Base-by-base conservation (phyloP, 2,888 invertebrate species). In the Eupeodes luniger region DNA sequence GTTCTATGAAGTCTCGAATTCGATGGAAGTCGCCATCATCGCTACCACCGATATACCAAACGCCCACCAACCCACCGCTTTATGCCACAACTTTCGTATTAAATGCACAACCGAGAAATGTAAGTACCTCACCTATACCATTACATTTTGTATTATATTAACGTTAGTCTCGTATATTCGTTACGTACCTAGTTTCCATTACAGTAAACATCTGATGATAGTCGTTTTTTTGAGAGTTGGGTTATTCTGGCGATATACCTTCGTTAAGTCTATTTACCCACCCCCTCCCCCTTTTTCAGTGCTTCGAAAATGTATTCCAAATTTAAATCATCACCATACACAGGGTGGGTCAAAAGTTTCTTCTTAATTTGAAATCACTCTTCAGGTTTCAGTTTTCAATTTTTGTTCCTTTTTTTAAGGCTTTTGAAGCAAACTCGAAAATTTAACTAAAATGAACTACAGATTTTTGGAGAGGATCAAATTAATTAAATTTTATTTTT, bases 91-190 rank as follows among this genome's bases (percentile, higher is more conserved):
- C 34, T 70, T 70, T 66, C 61, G 40, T 27, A 27, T 66, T 55
- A 76, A 88, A 70, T 88, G 88, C 88, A 85, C 88, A 81, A 74
- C 77, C 77, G 66, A 88, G 80, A 88, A 88, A 77, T 88, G 88
- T 88, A 88, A 84, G 70, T 57, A 84, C 47, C 47, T 14, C 10
- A 61, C 14, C 12, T 34, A 53, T 16, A 53, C 11, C 4, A 12
- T 10, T 53, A 70, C 78, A 80, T 77, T 79, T 72, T 40, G 72
- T 80, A 61, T 80, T 62, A 87, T 80, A 70, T 87, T 66, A 87
- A 14, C 59, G 59, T 59, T 40, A 5, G 40, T 40, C 6, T 62
- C 57, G 12, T 16, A n/a, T 12, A 67, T 40, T 5, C 40, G 40
- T 3, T 7, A 27, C 27, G 27, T 27, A 27, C 27, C 27, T 72